Base-by-base conservation (phyloP, 2,797 vertebrate species). In the Chaunax sp. region DNA sequence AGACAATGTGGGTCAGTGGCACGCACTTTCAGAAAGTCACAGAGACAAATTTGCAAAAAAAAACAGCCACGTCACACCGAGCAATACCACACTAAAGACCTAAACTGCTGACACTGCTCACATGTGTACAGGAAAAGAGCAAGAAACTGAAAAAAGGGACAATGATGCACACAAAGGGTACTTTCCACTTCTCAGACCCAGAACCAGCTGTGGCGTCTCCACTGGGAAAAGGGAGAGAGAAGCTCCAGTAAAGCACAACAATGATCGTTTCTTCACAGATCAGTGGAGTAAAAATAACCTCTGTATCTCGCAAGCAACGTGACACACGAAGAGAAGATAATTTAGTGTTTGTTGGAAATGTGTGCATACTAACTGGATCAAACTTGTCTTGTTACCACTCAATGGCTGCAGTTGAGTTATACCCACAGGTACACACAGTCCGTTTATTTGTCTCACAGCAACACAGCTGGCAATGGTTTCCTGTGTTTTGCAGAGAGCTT, bases 201-300 rank as follows among this genome's bases (percentile, higher is more conserved):
- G 77, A 88, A 77, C 47, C 90, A 91, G 87, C 81, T 90, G 90
- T 67, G 59, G 7, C 72, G 69, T 70, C 63, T 62, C 74, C 26
- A 4, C 30, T 43, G 75, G 50, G 69, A 68, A 69, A 58, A 37
- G 2, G 1, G 16, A 58, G 37, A 69, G 37, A 83, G 64, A 71
- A 40, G 23, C 44, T 61, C 61, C 5, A 67, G 49, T 78, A 66
- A 80, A 56, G 46, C 55, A 41, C 46, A n/a, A 51, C 56, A 19
- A 46, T 53, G 43, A 51, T 23, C 38, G 5, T 57, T 43, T 63
- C 33, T 66, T 58, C 15, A 18, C 19, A 57, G 25, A 54, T 20
- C 2, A 3, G 35, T 69, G 30, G 13, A 53, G 38, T 18, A 22
- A 41, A 55, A 47, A 53, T 12, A 4, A 4, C 15, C 16, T 49